Percentiles rank a stretch among this genome's conserved stretches.
Conservation (phyloP, 2,888 invertebrate genomes). For the Boloria euphrosyne region DNA sequence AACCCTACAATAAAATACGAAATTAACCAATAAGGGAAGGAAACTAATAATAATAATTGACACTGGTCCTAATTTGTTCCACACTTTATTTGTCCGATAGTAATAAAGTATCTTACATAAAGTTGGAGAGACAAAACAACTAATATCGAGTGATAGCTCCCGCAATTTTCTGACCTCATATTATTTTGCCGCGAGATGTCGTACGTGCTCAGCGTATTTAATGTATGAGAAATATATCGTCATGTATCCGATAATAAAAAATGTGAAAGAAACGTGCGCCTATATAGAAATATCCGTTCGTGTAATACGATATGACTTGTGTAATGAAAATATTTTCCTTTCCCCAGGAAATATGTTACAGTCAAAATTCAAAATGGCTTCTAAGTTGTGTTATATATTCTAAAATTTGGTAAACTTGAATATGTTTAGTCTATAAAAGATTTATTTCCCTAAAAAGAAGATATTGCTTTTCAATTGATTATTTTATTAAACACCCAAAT, state of each 20-base stretch:
- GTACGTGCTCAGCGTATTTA: slow-evolving; percentile 34
- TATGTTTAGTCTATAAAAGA: too few species aligned
- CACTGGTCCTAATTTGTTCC: neutral
- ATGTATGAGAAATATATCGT: slow-evolving; percentile 22
- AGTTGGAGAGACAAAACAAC: slow-evolving; percentile 36
- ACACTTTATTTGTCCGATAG: slow-evolving; percentile 4
- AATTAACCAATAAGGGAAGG: neutral
- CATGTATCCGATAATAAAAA: slow-evolving; percentile 32
- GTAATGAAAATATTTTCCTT: slow-evolving; percentile 19
- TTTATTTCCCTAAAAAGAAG: too few species aligned
- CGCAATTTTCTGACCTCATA: slow-evolving; percentile 39
- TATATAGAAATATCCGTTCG: slow-evolving; percentile 13
- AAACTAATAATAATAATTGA: neutral
- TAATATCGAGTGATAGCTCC: slow-evolving; percentile 34
- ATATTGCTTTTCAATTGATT: too few species aligned
- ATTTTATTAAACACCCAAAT: too few species aligned
- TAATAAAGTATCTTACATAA: slow-evolving; percentile 27
- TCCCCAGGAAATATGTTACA: neutral
- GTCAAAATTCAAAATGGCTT: neutral
- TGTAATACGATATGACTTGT: slow-evolving; percentile 2
- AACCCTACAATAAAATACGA: neutral
- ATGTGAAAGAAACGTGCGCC: slow-evolving; percentile 28
- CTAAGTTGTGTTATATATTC: too few species aligned
- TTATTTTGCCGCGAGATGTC: slow-evolving; percentile 35
- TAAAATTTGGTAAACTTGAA: too few species aligned